phyloP scores from a whole-genome alignment of 2,113 vertebrate species.

The Nipponia nippon region DNA sequence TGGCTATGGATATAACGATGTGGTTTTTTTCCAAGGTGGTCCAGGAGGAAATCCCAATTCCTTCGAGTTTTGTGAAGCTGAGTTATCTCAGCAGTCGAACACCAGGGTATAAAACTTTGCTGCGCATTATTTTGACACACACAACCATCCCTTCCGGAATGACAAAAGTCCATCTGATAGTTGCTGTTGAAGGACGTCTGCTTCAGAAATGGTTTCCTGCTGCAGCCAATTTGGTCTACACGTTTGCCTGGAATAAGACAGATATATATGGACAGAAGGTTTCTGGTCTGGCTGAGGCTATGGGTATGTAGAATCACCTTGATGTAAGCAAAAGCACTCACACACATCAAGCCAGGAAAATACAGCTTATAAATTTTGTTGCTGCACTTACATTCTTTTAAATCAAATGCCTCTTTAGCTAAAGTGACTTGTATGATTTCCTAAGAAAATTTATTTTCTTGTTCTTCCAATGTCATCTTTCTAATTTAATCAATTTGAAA shows the following conservation, averaged over 20 bases:
- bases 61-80: constrained; percentile 90
- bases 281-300: constrained; percentile 88
- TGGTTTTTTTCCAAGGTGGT: constrained; percentile 79
- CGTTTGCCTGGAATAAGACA: constrained; percentile 96
- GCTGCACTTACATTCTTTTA: not conserved
- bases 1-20: not conserved
- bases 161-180: constrained; percentile 90
- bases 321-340: not conserved
- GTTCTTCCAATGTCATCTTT: constrained; percentile 31
- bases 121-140: constrained; percentile 90
- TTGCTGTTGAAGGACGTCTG: constrained; percentile 89
- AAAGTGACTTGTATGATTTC: constrained; percentile 28
- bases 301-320: constrained; percentile 79
- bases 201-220: constrained; percentile 95
- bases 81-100: constrained; percentile 94
- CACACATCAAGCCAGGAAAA: not conserved
- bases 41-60: constrained; percentile 91
- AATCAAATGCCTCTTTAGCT: constrained; percentile 20
- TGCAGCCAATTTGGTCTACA: constrained; percentile 87
- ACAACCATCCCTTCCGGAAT: constrained; percentile 81
- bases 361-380: not conserved
- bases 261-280: constrained; percentile 97
- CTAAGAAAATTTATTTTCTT: constrained; percentile 39
- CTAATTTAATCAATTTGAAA: constrained; percentile 56
- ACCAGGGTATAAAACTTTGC: constrained; percentile 89